A percentile compares a stretch with the other conserved stretches of the same genome.
These are phyloP conservation scores for Drosophila sordidula DNA, from an alignment of 2,888 invertebrate genomes.

Conservation along the genomic window DNA sequence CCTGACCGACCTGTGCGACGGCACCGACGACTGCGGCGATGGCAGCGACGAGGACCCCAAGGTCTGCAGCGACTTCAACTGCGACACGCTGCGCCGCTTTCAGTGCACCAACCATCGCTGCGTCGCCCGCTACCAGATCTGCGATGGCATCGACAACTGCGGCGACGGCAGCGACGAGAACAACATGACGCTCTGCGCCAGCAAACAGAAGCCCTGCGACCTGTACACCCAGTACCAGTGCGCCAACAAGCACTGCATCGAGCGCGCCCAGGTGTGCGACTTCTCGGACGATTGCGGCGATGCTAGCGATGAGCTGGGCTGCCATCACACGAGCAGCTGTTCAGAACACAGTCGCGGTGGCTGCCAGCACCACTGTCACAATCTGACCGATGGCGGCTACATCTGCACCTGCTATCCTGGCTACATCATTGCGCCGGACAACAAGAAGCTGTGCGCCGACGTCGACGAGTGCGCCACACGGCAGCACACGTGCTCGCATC, in stretches of 20 bases:
- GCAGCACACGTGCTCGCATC: constrained; percentile 95
- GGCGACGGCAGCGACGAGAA: constrained; percentile 98
- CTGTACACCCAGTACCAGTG: constrained; percentile 93
- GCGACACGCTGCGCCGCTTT: constrained; percentile 93
- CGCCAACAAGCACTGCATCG: constrained; percentile 94
- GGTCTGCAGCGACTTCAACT: constrained; percentile 93
- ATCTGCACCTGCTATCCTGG: constrained; percentile 96
- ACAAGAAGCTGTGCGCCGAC: constrained; percentile 94
- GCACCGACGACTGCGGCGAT: constrained; percentile 96
- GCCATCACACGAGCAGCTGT: constrained; percentile 90
- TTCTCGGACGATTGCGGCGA: constrained; percentile 96
- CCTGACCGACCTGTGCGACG: constrained; percentile 95
- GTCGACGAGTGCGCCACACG: constrained; percentile 95
- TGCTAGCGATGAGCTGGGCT: constrained; percentile 95
- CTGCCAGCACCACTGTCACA: constrained; percentile 96
- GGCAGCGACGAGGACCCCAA: constrained; percentile 93
- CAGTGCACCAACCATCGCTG: constrained; percentile 96
- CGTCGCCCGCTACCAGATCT: constrained; percentile 93
- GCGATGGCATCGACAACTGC: constrained; percentile 97
- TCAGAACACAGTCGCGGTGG: constrained; percentile 89
- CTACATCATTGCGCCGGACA: constrained; percentile 91
- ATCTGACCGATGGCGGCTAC: constrained; percentile 93
- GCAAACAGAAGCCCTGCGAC: constrained; percentile 91
- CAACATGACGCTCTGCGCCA: constrained; percentile 94
- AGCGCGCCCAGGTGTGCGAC: constrained; percentile 92